phyloP scores from a whole-genome alignment of 2,113 vertebrate genomes.

The Oostethus manadensis region DNA sequence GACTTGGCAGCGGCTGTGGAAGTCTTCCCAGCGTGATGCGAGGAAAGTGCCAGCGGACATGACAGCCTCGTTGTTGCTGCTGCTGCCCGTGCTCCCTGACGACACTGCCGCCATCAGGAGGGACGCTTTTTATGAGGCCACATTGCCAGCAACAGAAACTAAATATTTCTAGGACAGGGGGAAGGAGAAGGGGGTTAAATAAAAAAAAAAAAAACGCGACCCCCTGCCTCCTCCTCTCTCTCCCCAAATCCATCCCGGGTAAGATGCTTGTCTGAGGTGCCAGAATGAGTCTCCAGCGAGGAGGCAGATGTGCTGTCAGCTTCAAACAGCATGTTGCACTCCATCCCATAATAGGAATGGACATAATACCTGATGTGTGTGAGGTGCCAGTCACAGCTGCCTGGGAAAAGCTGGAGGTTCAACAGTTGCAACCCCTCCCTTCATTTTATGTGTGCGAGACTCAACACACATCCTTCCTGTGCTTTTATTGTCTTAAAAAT shows the following conservation, averaged over 20 bases:
- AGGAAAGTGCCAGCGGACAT: slow-evolving; percentile 75
- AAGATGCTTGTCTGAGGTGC: slow-evolving; percentile 82
- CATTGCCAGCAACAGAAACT: slow-evolving; percentile 3
- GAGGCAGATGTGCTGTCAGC: slow-evolving; percentile 83
- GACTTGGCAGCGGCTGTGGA: slow-evolving; percentile 70
- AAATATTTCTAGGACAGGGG: slow-evolving; percentile 16
- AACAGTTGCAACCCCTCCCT: slow-evolving; percentile 49
- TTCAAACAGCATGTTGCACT: slow-evolving; percentile 77
- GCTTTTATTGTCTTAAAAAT: slow-evolving; percentile 1
- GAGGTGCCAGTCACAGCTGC: slow-evolving; percentile 69
- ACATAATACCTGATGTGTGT: slow-evolving; percentile 81
- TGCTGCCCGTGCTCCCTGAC: slow-evolving; percentile 58
- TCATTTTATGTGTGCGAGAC: slow-evolving; percentile 17
- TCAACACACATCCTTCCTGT: slow-evolving; percentile 13
- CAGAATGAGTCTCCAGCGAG: slow-evolving; percentile 78
- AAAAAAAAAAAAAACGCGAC: slow-evolving; percentile 41
- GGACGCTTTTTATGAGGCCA: neutral
- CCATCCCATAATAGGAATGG: slow-evolving; percentile 80
- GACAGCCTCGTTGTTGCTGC: slow-evolving; percentile 75
- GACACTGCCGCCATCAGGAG: slow-evolving; percentile 29
- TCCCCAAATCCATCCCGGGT: slow-evolving; percentile 56
- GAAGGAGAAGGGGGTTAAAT: slow-evolving; percentile 42
- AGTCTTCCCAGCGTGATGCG: slow-evolving; percentile 73
- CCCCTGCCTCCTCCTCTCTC: neutral
- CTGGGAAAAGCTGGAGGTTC: slow-evolving; percentile 57